Evolutionary conservation across 2,113 vertebrate species (phyloP).

Genomic region (Pterophyllum scalare): DNA sequence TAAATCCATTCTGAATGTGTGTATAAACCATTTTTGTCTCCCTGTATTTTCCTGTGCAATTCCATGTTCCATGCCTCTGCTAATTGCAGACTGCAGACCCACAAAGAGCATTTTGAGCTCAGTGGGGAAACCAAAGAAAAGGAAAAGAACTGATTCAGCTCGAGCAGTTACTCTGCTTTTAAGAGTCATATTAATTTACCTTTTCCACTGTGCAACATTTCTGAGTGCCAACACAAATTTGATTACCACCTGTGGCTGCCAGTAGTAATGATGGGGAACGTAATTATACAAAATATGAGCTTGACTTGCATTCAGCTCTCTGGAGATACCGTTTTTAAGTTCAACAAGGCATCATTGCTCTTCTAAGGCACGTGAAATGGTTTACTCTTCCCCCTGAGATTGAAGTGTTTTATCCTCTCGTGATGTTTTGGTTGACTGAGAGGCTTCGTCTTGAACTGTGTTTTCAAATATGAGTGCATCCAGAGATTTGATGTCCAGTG

Average conservation of each 20-base stretch:
- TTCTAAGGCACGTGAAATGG: conserved; percentile 20
- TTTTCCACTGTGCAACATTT: conserved; percentile 58
- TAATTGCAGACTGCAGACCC: conserved; percentile 73
- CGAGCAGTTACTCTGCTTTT: conserved; percentile 50
- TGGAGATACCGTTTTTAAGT: conserved; percentile 36
- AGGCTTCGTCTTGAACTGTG: conserved; percentile 12
- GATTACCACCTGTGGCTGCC: conserved; percentile 64
- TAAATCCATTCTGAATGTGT: conserved; percentile 50
- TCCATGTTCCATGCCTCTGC: conserved; percentile 61
- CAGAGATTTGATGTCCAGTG: neutral
- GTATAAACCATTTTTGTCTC: conserved; percentile 63
- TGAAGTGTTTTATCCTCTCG: neutral
- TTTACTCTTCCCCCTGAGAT: neutral
- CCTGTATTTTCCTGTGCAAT: conserved; percentile 63
- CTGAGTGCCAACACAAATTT: conserved; percentile 32
- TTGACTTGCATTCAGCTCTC: conserved; percentile 49
- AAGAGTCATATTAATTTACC: conserved; percentile 64
- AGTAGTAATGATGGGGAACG: conserved; percentile 63
- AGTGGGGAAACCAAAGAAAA: conserved; percentile 50
- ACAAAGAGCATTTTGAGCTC: conserved; percentile 65
- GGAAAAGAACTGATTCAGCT: conserved; percentile 53
- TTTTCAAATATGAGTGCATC: conserved; percentile 15
- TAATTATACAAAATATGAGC: conserved; percentile 51
- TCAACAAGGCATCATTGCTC: conserved; percentile 27
- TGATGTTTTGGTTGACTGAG: conserved; percentile 33